These are phyloP conservation scores for Novumbra hubbsi DNA, from an alignment of 2,797 vertebrate genomes.

Conservation along the genomic window DNA sequence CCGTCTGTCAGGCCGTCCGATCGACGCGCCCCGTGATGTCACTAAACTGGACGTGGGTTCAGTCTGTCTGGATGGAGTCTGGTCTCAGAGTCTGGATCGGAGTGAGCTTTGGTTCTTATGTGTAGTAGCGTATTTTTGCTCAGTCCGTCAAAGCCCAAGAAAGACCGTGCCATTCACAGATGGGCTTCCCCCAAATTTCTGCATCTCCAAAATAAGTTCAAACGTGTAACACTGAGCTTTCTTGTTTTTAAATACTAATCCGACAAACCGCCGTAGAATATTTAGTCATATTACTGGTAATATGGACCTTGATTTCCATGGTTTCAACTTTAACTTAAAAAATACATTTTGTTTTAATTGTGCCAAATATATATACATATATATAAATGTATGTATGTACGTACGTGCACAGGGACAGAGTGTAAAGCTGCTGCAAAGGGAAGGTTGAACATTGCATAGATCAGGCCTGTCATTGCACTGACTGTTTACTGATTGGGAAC, in stretches of 20 bases:
- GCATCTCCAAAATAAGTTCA: constrained; percentile 45
- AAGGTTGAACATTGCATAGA: constrained; percentile 25
- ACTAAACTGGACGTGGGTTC: constrained; percentile 52
- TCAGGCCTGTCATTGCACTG: constrained; percentile 30
- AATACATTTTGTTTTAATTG: constrained; percentile 58
- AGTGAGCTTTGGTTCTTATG: background rate
- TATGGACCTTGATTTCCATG: constrained; percentile 51
- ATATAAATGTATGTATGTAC: constrained; percentile 54
- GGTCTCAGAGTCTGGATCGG: too few species aligned
- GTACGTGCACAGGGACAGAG: constrained; percentile 24
- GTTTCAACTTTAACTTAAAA: constrained; percentile 39
- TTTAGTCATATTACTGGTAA: constrained; percentile 43
- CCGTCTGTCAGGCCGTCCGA: constrained; percentile 58
- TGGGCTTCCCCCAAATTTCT: constrained; percentile 30
- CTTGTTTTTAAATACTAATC: constrained; percentile 70
- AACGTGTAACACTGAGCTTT: constrained; percentile 46
- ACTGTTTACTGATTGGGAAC: constrained; percentile 33
- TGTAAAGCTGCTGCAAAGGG: constrained; percentile 33
- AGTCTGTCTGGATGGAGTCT: background rate
- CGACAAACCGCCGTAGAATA: constrained; percentile 40
- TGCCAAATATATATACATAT: constrained; percentile 69
- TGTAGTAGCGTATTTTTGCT: constrained; percentile 38
- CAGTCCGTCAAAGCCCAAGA: constrained; percentile 39
- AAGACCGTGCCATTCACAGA: constrained; percentile 26
- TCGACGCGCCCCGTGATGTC: constrained; percentile 39